phyloP scores from a whole-genome alignment of 2,113 vertebrate species.

The Alethe castanea region DNA sequence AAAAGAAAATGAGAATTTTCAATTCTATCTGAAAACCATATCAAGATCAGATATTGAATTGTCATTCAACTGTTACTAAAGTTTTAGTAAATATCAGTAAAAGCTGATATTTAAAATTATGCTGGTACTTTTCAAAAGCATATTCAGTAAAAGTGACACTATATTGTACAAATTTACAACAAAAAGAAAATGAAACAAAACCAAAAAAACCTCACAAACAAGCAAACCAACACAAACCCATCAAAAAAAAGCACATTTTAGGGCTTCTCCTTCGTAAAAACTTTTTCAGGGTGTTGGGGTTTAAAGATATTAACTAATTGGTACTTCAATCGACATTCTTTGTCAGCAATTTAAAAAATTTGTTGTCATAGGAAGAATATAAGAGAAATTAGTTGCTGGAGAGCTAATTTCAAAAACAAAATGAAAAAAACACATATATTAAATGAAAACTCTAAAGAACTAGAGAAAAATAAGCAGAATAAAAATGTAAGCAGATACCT shows the following conservation, averaged over 20 bases:
- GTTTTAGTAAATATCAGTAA: neutral
- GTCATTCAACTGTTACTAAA: neutral
- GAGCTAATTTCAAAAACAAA: neutral
- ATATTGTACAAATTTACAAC: neutral
- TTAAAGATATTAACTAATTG: neutral
- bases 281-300: neutral
- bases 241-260: neutral
- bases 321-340: neutral
- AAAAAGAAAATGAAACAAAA: neutral
- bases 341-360: neutral
- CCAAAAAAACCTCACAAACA: neutral
- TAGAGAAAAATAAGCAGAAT: neutral
- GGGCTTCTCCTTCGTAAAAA: neutral
- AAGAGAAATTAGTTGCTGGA: neutral
- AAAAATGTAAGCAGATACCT: neutral
- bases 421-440: neutral
- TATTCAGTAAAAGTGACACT: neutral
- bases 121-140: neutral
- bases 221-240: neutral
- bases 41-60: neutral
- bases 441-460: neutral
- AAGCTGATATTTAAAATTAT: neutral
- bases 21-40: neutral
- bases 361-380: neutral
- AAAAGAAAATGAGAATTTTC: neutral